These are phyloP conservation scores for Enteromius trimaculatus DNA, from an alignment of 2,797 vertebrate genomes.

Conservation along the genomic window DNA sequence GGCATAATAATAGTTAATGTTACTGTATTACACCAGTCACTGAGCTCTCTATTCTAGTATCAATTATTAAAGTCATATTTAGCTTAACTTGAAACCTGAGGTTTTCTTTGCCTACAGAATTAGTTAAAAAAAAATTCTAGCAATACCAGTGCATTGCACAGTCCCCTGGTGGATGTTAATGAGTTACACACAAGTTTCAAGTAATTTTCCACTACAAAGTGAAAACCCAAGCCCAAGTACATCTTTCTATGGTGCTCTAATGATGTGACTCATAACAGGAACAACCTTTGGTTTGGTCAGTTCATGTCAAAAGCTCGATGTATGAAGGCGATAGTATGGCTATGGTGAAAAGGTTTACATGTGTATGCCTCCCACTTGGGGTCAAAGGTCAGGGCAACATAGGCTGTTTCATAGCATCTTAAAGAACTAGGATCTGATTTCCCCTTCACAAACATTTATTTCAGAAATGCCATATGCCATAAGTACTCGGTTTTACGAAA, in stretches of 20 bases:
- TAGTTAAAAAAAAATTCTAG: neutral
- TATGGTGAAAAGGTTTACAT: conserved; percentile 14
- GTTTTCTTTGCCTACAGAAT: neutral
- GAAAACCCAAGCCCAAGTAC: neutral
- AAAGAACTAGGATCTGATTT: conserved; percentile 1
- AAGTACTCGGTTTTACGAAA: neutral
- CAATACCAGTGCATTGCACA: neutral
- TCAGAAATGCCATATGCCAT: neutral
- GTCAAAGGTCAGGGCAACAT: conserved; percentile 21
- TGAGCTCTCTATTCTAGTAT: neutral
- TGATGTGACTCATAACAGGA: conserved; percentile 5
- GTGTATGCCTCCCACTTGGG: conserved; percentile 8
- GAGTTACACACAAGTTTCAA: conserved; percentile 18
- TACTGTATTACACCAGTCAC: neutral
- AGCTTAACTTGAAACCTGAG: too few species aligned
- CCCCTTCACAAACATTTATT: neutral
- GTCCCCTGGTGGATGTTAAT: conserved; percentile 27
- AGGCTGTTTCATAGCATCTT: conserved; percentile 6
- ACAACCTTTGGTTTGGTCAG: conserved; percentile 4
- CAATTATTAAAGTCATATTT: neutral
- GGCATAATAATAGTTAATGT: neutral
- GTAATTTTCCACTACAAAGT: conserved; percentile 40
- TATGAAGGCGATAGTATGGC: neutral
- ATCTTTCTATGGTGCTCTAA: neutral
- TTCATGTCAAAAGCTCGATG: conserved; percentile 1